Base-by-base conservation (phyloP, 2,888 invertebrate genomes). In the Calephelis perditalis region DNA sequence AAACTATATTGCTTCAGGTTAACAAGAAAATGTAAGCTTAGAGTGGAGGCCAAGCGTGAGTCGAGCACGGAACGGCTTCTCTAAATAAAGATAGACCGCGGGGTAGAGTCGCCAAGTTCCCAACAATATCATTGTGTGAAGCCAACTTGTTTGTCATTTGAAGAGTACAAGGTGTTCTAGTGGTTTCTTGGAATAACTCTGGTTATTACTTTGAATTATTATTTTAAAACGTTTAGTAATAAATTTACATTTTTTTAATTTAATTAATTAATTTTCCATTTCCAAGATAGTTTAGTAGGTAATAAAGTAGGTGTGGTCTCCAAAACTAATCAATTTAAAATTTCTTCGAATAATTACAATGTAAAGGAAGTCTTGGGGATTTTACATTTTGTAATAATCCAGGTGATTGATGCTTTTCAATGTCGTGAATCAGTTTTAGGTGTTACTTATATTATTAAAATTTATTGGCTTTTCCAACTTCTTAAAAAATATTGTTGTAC, bases 41-140 rank as follows among this genome's bases (percentile, higher is more conserved):
- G 26, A 26, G 26, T 26, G 11, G 52, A 35, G 35, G 52, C 49
- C 35, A 59, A 58, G 58, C 61, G 37, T 35, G 40, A 40, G 44
- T 37, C 37, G 26, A 59, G 56, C 56, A 37, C 52, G 54, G 52
- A 59, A 57, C 57, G 54, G 58, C 56, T 55, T 26, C 61, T 62
- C 35, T 52, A 61, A 61, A 61, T 57, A 43, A 56, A 58, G 54
- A 26, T 26, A 26, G 26, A 26, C 26, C 4, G 3, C 26, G 3
- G 26, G 26, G 26, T 40, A 44, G 57, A 61, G 45, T 57, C 59
- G 61, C 44, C 52, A 62, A 63, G 62, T 62, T 61, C 26, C 59
- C 56, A 63, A 63, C 59, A 63, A 63, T 62, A 57, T 63, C 47
- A 57, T 63, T 63, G 59, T 62, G 59, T 62, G 62, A 46, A 62